Evolutionary conservation across 2,797 vertebrate genomes (phyloP), one percentile per base, ranked within the genome.

Genomic region (Danionella dracula): DNA sequence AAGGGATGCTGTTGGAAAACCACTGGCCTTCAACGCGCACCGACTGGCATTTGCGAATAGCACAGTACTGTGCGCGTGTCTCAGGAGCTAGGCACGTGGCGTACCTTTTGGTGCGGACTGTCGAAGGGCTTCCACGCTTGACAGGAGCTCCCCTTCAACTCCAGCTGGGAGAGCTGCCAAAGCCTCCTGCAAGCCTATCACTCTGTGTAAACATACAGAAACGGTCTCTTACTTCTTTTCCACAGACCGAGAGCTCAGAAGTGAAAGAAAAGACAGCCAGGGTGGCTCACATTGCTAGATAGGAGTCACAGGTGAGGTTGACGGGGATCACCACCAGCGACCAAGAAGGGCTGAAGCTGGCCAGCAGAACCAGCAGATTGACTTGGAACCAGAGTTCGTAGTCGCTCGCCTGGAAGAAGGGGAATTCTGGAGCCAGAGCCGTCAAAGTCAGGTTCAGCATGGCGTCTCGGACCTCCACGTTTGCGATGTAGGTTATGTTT

Each of bases 381-480:
- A 51, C 55, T 62, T 83, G 81, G 69, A 84, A 83, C 83, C 83
- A 84, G 40, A 73, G n/a, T 12, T 65, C 64, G 5, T 78, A 66
- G 40, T 63, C 70, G 8, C 72, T 56, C 7, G 68, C 8, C 51
- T 40, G 19, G 4, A 82, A 42, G 8, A 7, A 23, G 1, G 61
- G n/a, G 2, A 81, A 67, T 40, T 64, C 37, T 13, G 79, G 75
- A 32, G 49, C 42, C 38, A 84, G 70, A 15, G 60, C 70, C 1
- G 4, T 54, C 35, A 82, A 15, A 37, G 82, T 82, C 34, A 79
- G 20, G 35, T 84, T 84, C 4, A 84, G 48, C 11, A 82, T 64
- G 19, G 38, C 55, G 13, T 74, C 69, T 45, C 76, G 70, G 4
- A 80, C 66, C 0, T 15, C 44, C 35, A 70, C 44, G 0, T 55